Conservation (phyloP, 2,888 invertebrate species). For the Eudemis profundana region DNA sequence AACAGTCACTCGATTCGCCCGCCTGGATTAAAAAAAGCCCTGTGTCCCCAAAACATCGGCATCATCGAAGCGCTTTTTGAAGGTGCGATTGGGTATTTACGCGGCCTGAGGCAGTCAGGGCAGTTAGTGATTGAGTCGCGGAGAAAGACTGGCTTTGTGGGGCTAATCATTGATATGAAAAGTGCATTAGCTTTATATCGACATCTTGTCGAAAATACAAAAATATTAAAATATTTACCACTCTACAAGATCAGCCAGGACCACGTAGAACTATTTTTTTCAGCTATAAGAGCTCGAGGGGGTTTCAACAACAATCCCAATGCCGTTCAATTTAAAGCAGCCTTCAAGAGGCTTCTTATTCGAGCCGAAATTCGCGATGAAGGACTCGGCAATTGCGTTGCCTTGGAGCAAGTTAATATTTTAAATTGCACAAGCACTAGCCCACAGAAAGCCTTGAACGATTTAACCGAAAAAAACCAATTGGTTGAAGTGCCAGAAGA, state of each 20-base stretch:
- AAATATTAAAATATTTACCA: conserved; percentile 38
- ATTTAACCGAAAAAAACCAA: conserved; percentile 32
- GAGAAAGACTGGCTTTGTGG: conserved; percentile 50
- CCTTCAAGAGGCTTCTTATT: conserved; percentile 43
- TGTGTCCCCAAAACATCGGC: conserved; percentile 46
- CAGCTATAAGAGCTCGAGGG: conserved; percentile 44
- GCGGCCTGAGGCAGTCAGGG: conserved; percentile 32
- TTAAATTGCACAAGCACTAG: conserved; percentile 46
- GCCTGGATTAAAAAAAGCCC: conserved; percentile 47
- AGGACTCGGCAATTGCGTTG: conserved; percentile 44
- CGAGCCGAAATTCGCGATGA: conserved; percentile 44
- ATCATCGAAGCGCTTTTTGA: conserved; percentile 42
- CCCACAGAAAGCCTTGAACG: conserved; percentile 6
- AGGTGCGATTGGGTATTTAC: conserved; percentile 33
- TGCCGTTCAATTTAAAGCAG: conserved; percentile 45
- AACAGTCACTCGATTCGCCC: conserved; percentile 46
- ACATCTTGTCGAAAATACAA: conserved; percentile 22
- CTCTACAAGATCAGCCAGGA: conserved; percentile 45
- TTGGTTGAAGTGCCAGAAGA: conserved; percentile 32
- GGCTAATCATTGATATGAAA: conserved; percentile 45
- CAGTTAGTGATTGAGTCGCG: conserved; percentile 36
- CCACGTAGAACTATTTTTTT: conserved; percentile 46
- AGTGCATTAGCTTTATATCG: conserved; percentile 45
- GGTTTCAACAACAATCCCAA: conserved; percentile 49
- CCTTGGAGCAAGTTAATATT: too few relatives aligned